Base-by-base conservation (phyloP, 2,113 vertebrate species). In the Passer montanus region DNA sequence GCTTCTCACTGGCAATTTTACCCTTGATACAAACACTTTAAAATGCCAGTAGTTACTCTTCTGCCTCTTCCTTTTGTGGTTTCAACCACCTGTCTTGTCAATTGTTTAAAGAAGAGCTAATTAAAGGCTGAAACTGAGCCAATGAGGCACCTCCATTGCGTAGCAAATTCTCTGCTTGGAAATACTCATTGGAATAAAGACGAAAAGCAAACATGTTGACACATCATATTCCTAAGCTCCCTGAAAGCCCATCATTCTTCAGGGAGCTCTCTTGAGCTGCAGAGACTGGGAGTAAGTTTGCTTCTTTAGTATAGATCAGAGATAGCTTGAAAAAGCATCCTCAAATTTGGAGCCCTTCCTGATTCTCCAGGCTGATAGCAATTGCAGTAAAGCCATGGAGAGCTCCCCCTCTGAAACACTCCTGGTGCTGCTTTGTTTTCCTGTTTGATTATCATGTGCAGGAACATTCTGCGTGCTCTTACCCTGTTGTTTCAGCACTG, bases 91-190 rank as follows among this genome's bases (percentile, higher is more conserved):
- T 93, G 90, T 26, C 52, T 55, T 80, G 60, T 90, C 89, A 90
- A 49, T 93, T 94, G 43, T 94, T 95, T 95, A 75, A 90, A 64
- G 89, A 87, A 60, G 37, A 89, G 84, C 73, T 94, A 96, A 93
- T 83, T 94, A 95, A 70, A 94, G 75, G 60, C 55, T 92, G 91
- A 90, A 75, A 39, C 46, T 4, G 67, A 91, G 70, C 56, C 60
- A 89, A 15, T 28, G 80, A 88, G 74, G 49, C 68, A 94, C 70
- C 84, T 93, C 67, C 78, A 58, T 13, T 31, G 76, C 1, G 4
- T 44, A 63, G 63, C 64, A 89, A 69, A 70, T 52, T 80, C 81
- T 27, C 58, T 73, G 77, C 56, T 84, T 89, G 81, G 77, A 92
- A 93, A 76, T 69, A 83, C 62, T 69, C 70, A 43, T 16, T 44